Evolutionary conservation across 2,888 invertebrate genomes (phyloP), one percentile per base, ranked within the genome.

Genomic region (Melolontha melolontha): DNA sequence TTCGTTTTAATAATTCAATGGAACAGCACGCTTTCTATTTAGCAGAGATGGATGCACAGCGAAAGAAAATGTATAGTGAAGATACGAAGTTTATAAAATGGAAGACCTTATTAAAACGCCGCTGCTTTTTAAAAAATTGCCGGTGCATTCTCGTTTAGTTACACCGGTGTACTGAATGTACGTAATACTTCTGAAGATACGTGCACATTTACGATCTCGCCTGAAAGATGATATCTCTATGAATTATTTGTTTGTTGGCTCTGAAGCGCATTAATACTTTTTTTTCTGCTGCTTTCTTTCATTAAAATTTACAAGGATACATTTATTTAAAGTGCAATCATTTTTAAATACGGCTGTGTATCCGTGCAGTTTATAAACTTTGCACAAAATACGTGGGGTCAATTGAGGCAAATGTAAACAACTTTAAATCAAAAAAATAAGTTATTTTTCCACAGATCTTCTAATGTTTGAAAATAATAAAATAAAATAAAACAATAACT

Each of bases 231-330:
- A 12, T 59, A 44, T 44, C 29, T 44, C 42, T 44, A 29, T 59
- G 42, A 44, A 44, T 29, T 59, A 29, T 59, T 59, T 42, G 22
- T 59, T 59, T 44, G 59, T 44, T 44, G 29, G 44, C 11, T 44
- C 11, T 44, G 44, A 47, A 44, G 59, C 44, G 44, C 29, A 59
- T 44, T 59, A 59, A 59, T 59, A 44, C 59, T 29, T 44, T 59
- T 59, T 42, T 34, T 59, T 59, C 10, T 29, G 29, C 57, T 29
- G 44, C 22, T 44, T 59, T 57, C 44, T 10, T 34, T 22, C 44
- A 59, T 59, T 44, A 59, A 59, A 44, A 42, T 34, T 44, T 44
- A 22, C 29, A 29, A 59, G 29, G 44, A 44, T 29, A 27, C 44
- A 17, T 59, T 44, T 59, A 29, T 10, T 29, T 12, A 29, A 29